Conservation (phyloP, 2,113 vertebrate species). For the Gnathochromis pfefferi region DNA sequence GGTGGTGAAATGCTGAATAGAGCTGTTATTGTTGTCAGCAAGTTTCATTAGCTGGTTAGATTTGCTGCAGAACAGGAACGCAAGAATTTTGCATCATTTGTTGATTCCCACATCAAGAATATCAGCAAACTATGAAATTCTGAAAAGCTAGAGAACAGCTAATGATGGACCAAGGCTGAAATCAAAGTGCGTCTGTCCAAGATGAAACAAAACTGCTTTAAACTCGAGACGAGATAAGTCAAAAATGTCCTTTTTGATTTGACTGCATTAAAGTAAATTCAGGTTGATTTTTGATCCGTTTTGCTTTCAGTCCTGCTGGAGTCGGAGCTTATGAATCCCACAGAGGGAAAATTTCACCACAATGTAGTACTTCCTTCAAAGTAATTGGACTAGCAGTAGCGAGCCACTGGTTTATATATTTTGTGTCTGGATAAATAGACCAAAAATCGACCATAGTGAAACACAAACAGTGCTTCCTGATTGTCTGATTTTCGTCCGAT, state of each 20-base stretch:
- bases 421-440: neutral
- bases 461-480: neutral
- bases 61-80: neutral
- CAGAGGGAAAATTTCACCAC: neutral
- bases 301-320: neutral
- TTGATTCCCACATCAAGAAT: neutral
- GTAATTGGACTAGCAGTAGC: neutral
- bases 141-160: neutral
- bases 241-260: neutral
- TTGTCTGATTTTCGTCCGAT: neutral
- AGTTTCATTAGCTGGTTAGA: neutral
- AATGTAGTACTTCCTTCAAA: neutral
- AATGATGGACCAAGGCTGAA: neutral
- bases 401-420: neutral
- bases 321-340: neutral
- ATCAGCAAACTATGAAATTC: neutral
- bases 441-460: neutral
- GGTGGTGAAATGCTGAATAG: neutral
- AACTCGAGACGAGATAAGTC: neutral
- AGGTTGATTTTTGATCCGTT: neutral
- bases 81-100: neutral
- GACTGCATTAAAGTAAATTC: neutral
- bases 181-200: accelerated
- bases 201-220: neutral
- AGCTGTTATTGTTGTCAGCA: neutral